Evolutionary conservation across 2,113 vertebrate genomes (phyloP), one percentile per base, ranked within the genome.

Genomic region (Calyptommatus sinebrachiatus): DNA sequence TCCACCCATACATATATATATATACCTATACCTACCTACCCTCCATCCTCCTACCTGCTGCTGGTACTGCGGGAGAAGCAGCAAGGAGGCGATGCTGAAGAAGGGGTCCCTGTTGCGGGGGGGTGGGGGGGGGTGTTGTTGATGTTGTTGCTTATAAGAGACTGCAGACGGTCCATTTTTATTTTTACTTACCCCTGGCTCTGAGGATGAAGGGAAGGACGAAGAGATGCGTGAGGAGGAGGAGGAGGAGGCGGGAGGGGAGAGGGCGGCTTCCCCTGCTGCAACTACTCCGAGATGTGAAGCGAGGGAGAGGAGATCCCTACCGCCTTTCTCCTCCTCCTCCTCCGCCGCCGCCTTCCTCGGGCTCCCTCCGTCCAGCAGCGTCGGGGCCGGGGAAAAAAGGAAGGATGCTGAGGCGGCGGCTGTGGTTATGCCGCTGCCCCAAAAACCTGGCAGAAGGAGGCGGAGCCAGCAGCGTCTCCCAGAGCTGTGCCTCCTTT

Each of bases 101-200:
- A n/a, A n/a, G n/a, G n/a, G n/a, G n/a, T n/a, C n/a, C n/a, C n/a
- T n/a, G n/a, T n/a, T n/a, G n/a, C n/a, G n/a, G n/a, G n/a, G n/a
- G n/a, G n/a, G n/a, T n/a, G n/a, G n/a, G n/a, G n/a, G n/a, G n/a
- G n/a, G n/a, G n/a, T n/a, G n/a, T n/a, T n/a, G n/a, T n/a, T 48
- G 6, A 10, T 48, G 46, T 48, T 48, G 46, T 48, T 48, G 46
- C 46, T 48, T 48, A 7, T 48, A n/a, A n/a, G n/a, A n/a, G n/a
- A 1, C 26, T 0, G 61, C 74, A 48, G 57, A 41, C n/a, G n/a
- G n/a, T n/a, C n/a, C n/a, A n/a, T n/a, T n/a, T 41, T 62, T 18
- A 3, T 24, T 18, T 29, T 66, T 61, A 78, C 88, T 89, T 84
- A 90, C 91, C 87, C 65, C 80, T 74, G 67, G 77, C 28, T 63